Evolutionary conservation across 2,113 vertebrate genomes (phyloP).

Genomic region (Sula dactylatra): DNA sequence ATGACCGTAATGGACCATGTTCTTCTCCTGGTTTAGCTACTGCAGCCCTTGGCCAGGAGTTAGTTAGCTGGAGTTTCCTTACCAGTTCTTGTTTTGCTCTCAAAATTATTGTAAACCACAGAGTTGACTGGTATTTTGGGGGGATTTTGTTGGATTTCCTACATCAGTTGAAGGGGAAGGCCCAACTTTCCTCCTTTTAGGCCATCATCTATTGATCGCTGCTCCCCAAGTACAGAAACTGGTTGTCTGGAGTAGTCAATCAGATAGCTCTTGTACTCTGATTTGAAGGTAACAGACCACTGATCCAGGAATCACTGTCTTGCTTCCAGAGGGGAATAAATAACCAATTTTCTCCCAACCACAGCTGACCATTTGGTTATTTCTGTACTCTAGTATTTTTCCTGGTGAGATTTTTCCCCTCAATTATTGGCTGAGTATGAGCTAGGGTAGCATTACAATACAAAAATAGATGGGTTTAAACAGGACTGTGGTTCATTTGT

Average conservation of each 20-base stretch:
- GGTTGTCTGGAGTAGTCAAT: accelerated
- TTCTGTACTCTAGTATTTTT: not conserved
- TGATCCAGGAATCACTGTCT: not conserved
- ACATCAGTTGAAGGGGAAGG: not conserved
- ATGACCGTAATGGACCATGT: accelerated
- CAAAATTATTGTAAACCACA: not conserved
- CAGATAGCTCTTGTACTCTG: not conserved
- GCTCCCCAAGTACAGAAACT: not conserved
- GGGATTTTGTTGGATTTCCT: not conserved
- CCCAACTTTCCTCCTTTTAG: not conserved
- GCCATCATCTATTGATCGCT: not conserved
- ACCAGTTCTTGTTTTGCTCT: not conserved
- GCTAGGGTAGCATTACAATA: not conserved
- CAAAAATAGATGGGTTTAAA: not conserved
- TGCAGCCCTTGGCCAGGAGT: not conserved
- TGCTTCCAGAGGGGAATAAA: not conserved
- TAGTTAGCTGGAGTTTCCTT: not conserved
- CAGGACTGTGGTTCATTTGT: not conserved
- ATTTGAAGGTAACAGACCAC: not conserved
- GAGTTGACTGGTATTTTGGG: not conserved
- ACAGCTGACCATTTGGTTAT: not conserved
- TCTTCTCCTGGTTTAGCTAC: not conserved
- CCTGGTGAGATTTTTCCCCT: not conserved
- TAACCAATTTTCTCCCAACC: not conserved
- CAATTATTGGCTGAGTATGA: not conserved